Evolutionary conservation across 2,113 vertebrate species (phyloP), one percentile per base, ranked within the genome.

Genomic region (Hypocryptadius cinnamomeus): DNA sequence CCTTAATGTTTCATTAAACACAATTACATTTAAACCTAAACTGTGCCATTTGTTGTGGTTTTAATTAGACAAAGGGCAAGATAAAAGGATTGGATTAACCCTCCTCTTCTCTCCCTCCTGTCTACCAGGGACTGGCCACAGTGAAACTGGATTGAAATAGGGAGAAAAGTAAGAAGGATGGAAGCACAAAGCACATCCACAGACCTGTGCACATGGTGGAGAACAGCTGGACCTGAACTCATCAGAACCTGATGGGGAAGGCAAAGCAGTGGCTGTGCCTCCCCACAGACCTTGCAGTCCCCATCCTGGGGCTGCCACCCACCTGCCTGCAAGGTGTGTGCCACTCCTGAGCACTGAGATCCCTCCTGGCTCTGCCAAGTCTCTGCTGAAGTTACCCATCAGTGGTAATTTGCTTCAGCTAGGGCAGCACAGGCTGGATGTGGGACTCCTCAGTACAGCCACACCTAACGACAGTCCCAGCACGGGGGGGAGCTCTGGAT

Each of bases 1-100:
- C 95, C 96, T 97, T 97, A 97, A 97, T 97, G 96, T 97, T 97
- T 97, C 97, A 97, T 97, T 97, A 97, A 97, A 96, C 96, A 96
- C 96, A 97, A 97, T 97, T 97, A 97, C 96, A 97, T 96, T 96
- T 96, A 95, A 97, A 96, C 95, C 93, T 97, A 97, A 97, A 97
- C 94, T 95, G 96, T 92, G 93, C 94, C 97, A 97, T 97, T 97
- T 97, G 96, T 97, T 97, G 96, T 96, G 96, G 96, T 96, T 97
- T 96, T 95, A 97, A 97, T 96, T 97, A 96, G 95, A 96, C 96
- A 96, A 96, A 96, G 94, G 97, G 96, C 96, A 96, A 94, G 96
- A 97, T 94, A 83, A 96, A 97, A 95, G 74, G 92, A 94, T 87
- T 86, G 79, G 74, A 92, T 96, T 95, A 97, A 96, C 95, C 94